phyloP scores from a whole-genome alignment of 2,888 invertebrate species.

The Melieria crassipennis region DNA sequence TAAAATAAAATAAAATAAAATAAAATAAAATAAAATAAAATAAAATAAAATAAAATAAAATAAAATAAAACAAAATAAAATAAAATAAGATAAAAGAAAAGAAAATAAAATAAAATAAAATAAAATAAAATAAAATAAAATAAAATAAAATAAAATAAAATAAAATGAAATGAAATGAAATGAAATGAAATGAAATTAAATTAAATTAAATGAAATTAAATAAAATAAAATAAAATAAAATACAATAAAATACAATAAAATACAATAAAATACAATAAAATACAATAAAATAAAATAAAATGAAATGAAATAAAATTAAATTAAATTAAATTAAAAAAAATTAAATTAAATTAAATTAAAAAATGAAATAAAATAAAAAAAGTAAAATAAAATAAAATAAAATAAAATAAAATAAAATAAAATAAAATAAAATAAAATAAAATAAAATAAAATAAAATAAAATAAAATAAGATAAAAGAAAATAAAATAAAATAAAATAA shows the following conservation, averaged over 20 bases:
- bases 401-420: neutral
- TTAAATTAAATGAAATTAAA: too few species aligned
- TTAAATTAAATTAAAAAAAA: neutral
- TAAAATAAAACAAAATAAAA: too few species aligned
- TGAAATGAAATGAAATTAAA: neutral
- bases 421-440: neutral
- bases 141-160: neutral
- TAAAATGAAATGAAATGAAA: neutral
- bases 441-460: neutral
- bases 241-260: neutral
- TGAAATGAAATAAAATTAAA: neutral
- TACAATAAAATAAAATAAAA: too few species aligned
- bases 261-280: neutral
- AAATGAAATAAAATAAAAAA: slow-evolving; percentile 5
- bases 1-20: neutral
- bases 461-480: neutral
- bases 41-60: slow-evolving; percentile 1
- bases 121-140: neutral
- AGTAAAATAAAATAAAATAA: neutral
- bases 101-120: neutral
- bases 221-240: neutral
- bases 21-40: neutral
- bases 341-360: neutral
- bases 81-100: neutral
- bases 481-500: neutral